These are phyloP conservation scores for Drosophila azteca DNA, from an alignment of 1,140 invertebrate genomes.

Conservation along the genomic window DNA sequence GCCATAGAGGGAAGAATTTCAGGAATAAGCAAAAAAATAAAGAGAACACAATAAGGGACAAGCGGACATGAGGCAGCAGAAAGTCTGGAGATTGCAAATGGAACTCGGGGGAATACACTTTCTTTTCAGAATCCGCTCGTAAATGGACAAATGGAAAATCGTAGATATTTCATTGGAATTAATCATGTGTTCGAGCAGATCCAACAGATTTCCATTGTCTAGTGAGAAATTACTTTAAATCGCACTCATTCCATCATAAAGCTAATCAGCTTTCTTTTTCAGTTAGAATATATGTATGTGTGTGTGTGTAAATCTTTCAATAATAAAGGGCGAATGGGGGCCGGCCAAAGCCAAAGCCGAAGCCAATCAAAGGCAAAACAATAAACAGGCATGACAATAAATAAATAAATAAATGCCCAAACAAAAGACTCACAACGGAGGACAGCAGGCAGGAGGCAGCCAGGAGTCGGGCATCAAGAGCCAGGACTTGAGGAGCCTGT, in stretches of 20 bases:
- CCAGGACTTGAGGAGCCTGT: not conserved
- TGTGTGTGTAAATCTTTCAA: not conserved
- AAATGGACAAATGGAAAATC: too few species aligned
- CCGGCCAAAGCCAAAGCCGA: constrained; percentile 25
- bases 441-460: not conserved
- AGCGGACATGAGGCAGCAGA: constrained; percentile 19
- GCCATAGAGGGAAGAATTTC: not conserved
- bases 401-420: constrained; percentile 72
- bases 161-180: too few species aligned
- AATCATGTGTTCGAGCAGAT: too few species aligned
- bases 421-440: constrained; percentile 39
- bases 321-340: not conserved
- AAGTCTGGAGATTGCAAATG: not conserved
- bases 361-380: constrained; percentile 75
- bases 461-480: constrained; percentile 3
- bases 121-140: too few species aligned
- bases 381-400: constrained; percentile 80
- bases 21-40: constrained; percentile 3
- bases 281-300: not conserved
- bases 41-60: not conserved
- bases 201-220: not conserved
- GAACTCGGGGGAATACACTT: not conserved
- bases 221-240: constrained; percentile 4
- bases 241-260: constrained; percentile 13
- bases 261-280: constrained; percentile 21